Evolutionary conservation across 1,140 invertebrate genomes (phyloP).

Genomic region (Calephelis nemesis): DNA sequence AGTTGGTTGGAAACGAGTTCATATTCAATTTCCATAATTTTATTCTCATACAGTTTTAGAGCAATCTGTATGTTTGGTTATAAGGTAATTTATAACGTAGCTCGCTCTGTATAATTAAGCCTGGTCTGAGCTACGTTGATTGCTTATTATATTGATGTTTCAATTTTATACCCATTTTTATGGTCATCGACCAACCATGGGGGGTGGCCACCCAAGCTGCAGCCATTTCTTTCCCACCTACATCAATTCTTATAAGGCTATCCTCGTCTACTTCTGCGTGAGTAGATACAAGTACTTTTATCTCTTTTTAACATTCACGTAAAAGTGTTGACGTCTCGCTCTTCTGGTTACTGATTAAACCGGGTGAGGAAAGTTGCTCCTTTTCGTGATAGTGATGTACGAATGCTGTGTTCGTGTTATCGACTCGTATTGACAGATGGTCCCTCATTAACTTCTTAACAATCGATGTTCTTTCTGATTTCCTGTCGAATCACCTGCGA

Average conservation of each 20-base stretch:
- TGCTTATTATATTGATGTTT: constrained; percentile 80
- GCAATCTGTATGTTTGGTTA: constrained; percentile 62
- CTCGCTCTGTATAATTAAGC: constrained; percentile 73
- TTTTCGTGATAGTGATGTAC: constrained; percentile 35
- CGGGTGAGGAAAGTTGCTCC: constrained; percentile 62
- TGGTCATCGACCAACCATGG: constrained; percentile 75
- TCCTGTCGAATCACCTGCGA: constrained; percentile 39
- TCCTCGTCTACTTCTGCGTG: constrained; percentile 55
- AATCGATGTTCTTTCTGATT: constrained; percentile 32
- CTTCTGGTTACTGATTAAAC: constrained; percentile 54
- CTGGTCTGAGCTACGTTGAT: constrained; percentile 65
- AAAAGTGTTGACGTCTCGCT: constrained; percentile 38
- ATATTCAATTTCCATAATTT: constrained; percentile 11
- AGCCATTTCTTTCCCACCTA: constrained; percentile 44
- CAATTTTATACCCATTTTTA: constrained; percentile 80
- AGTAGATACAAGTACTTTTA: constrained; percentile 35
- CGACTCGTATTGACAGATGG: constrained; percentile 51
- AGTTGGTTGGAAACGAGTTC: neutral
- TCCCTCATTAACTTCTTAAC: constrained; percentile 32
- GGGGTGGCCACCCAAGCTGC: constrained; percentile 73
- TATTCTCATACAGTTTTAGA: constrained; percentile 46
- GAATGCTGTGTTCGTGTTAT: constrained; percentile 32
- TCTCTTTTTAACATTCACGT: constrained; percentile 37
- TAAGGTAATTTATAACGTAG: constrained; percentile 70
- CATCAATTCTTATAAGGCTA: constrained; percentile 36